Evolutionary conservation across 2,888 invertebrate genomes (phyloP).

Genomic region (Halictus quadricinctus): DNA sequence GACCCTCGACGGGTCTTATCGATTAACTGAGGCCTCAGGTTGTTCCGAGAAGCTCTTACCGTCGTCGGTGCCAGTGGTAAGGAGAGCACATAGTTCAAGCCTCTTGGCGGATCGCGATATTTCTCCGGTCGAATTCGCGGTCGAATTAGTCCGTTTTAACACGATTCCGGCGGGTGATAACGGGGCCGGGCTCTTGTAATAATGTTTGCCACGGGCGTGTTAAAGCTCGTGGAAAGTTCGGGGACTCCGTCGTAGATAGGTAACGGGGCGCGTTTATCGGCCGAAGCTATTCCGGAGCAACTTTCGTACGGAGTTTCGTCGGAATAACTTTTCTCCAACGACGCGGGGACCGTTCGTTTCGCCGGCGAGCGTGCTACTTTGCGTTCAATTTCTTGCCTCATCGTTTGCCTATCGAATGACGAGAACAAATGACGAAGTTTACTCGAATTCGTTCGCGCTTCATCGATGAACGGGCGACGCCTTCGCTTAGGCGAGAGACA

Average conservation of each 20-base stretch:
- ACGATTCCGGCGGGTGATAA: constrained; percentile 47
- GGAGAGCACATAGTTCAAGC: constrained; percentile 29
- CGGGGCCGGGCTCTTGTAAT: constrained; percentile 31
- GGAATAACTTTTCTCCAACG: constrained; percentile 40
- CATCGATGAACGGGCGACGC: not conserved
- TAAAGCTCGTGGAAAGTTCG: constrained; percentile 49
- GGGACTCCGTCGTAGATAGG: constrained; percentile 23
- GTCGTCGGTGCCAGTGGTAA: not conserved
- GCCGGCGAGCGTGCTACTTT: constrained; percentile 39
- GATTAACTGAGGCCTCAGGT: not conserved
- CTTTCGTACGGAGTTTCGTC: constrained; percentile 38
- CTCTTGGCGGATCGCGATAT: constrained; percentile 39
- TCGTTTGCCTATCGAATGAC: constrained; percentile 31
- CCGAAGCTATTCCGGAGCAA: constrained; percentile 35
- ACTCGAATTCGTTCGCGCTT: not conserved
- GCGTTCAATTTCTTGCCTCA: constrained; percentile 43
- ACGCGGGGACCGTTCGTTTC: constrained; percentile 33
- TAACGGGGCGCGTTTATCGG: constrained; percentile 48
- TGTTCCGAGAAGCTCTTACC: not conserved
- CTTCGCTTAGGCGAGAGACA: not conserved
- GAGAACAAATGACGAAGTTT: constrained; percentile 28
- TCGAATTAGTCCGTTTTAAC: constrained; percentile 51
- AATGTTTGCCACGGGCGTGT: constrained; percentile 48
- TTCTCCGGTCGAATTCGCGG: constrained; percentile 49
- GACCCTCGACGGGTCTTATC: not conserved